These are phyloP conservation scores for Phymastichus coffea DNA, from an alignment of 1,140 invertebrate genomes.

Conservation along the genomic window DNA sequence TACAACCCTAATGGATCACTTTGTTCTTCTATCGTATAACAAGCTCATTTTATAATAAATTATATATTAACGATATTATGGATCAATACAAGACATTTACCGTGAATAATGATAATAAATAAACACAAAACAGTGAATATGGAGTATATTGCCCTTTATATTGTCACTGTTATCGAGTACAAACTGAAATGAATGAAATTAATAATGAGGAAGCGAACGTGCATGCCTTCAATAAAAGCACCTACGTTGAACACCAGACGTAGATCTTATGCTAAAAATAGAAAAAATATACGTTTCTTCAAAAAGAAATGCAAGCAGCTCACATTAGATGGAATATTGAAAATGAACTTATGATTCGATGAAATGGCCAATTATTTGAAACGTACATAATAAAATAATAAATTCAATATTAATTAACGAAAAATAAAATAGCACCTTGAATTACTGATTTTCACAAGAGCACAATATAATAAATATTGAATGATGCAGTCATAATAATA, in stretches of 20 bases:
- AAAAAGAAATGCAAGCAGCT: conserved; percentile 4
- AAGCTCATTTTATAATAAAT: no score
- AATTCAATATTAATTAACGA: not conserved
- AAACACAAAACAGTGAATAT: not conserved
- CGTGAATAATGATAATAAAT: conserved; percentile 1
- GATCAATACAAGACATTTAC: conserved; percentile 3
- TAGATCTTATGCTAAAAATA: conserved; percentile 10
- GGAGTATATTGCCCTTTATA: conserved; percentile 3
- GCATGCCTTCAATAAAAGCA: conserved; percentile 19
- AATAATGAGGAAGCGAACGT: conserved; percentile 8
- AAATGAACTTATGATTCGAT: not conserved
- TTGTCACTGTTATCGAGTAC: no score
- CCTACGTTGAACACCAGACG: not conserved
- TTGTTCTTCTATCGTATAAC: no score
- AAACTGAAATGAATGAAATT: conserved; percentile 23
- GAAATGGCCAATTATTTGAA: not conserved
- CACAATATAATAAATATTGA: not conserved
- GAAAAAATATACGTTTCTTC: conserved; percentile 9
- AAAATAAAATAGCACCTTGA: not conserved
- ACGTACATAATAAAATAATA: not conserved
- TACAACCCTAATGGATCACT: not conserved
- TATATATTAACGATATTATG: no score
- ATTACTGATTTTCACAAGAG: not conserved
- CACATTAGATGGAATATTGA: conserved; percentile 4
- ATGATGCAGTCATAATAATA: not conserved